phyloP scores from a whole-genome alignment of 2,113 vertebrate species.

The Connochaetes taurinus region DNA sequence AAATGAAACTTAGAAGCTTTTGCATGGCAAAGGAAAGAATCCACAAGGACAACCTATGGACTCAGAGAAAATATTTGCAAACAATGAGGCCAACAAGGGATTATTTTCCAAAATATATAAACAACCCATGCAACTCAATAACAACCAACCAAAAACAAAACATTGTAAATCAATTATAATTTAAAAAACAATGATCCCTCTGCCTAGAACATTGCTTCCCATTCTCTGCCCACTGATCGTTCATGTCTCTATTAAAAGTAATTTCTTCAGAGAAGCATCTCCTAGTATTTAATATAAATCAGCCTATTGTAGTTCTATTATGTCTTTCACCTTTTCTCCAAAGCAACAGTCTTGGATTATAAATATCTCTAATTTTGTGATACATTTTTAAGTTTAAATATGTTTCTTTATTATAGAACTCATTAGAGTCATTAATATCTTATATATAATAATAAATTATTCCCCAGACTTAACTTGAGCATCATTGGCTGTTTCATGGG shows the following conservation, averaged over 20 bases:
- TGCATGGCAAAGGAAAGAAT: not conserved
- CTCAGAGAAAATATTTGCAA: not conserved
- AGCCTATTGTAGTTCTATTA: not conserved
- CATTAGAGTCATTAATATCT: not conserved
- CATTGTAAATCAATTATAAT: not conserved
- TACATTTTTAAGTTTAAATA: slow-evolving; percentile 19
- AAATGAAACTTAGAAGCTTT: not conserved
- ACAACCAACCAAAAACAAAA: not conserved
- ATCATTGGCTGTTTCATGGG: not conserved
- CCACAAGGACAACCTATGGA: not conserved
- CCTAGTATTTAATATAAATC: not conserved
- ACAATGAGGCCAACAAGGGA: not conserved
- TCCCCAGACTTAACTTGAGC: not conserved
- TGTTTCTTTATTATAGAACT: not conserved
- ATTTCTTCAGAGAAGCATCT: slow-evolving; percentile 8
- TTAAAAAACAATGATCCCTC: not conserved
- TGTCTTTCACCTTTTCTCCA: not conserved
- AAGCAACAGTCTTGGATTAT: not conserved
- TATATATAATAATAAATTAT: not conserved
- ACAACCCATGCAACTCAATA: not conserved
- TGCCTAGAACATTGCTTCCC: not conserved
- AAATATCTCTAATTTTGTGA: slow-evolving; percentile 11
- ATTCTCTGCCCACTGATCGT: not conserved
- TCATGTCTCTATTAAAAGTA: not conserved
- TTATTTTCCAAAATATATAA: not conserved